A percentile compares a stretch with the other conserved stretches of the same genome.
Conservation (phyloP, 2,797 vertebrate genomes). For the Orientallactaga sibirica region DNA sequence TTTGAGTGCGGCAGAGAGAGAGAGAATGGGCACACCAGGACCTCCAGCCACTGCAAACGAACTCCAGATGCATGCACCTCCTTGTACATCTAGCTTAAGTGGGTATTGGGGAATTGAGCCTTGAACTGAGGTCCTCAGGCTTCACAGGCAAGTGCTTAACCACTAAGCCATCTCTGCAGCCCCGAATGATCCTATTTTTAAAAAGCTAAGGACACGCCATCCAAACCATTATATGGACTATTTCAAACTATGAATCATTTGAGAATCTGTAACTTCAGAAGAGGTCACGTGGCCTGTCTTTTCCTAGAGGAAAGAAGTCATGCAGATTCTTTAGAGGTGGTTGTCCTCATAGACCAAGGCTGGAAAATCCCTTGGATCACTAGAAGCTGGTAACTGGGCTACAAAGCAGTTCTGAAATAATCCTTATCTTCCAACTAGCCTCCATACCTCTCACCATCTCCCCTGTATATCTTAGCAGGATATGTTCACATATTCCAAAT, state of each 20-base stretch:
- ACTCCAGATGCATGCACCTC: no score
- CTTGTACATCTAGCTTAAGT: no score
- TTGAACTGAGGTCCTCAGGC: no score
- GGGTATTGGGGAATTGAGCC: no score
- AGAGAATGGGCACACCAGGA: no score
- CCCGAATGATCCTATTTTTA: constrained; percentile 12
- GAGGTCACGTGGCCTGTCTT: neutral
- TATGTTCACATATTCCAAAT: neutral
- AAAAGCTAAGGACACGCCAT: neutral
- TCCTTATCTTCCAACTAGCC: neutral
- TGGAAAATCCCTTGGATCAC: neutral
- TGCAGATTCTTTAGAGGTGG: neutral
- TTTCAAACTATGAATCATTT: neutral
- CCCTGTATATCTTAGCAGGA: neutral
- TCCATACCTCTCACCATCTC: neutral
- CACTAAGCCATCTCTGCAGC: no score
- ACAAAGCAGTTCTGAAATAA: neutral
- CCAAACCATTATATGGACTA: neutral
- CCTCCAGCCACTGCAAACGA: no score
- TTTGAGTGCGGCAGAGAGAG: no score
- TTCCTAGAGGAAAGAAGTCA: neutral
- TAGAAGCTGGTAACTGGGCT: neutral
- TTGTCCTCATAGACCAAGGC: neutral
- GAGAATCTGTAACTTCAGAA: neutral
- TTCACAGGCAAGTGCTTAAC: no score